phyloP scores from a whole-genome alignment of 2,113 vertebrate genomes.

The Phyllopteryx taeniolatus region DNA sequence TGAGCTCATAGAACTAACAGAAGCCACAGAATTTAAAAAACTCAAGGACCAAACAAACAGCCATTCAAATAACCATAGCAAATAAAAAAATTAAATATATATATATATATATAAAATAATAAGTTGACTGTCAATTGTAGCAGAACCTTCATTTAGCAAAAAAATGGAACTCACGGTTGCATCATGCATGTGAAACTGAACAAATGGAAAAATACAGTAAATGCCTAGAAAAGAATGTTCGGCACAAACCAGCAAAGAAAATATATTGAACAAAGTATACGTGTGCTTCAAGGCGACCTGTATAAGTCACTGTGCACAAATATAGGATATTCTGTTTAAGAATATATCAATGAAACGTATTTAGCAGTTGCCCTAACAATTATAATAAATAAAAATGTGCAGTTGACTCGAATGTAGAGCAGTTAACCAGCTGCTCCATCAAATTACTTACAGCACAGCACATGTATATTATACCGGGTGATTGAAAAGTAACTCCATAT shows the following conservation, averaged over 20 bases:
- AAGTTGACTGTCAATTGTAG: not conserved
- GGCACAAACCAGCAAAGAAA: constrained; percentile 8
- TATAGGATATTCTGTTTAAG: not conserved
- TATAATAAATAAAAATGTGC: constrained; percentile 28
- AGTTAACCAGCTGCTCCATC: not conserved
- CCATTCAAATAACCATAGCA: not conserved
- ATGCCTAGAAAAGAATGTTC: not conserved
- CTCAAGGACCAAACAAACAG: constrained; percentile 14
- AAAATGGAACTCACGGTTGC: not conserved
- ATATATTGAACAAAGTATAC: not conserved
- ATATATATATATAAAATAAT: not conserved
- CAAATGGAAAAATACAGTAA: not conserved
- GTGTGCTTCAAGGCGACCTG: not conserved
- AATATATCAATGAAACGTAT: not conserved
- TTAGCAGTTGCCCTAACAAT: not conserved
- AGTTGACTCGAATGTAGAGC: not conserved
- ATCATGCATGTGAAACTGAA: constrained; percentile 16
- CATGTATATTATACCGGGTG: not conserved
- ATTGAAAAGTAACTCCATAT: too few relatives aligned
- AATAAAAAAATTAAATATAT: not conserved
- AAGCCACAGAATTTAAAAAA: constrained; percentile 5
- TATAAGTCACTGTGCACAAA: constrained; percentile 12
- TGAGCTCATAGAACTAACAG: constrained; percentile 10
- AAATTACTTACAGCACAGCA: not conserved
- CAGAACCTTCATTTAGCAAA: not conserved